Conservation (phyloP, 2,113 vertebrate species). For the Bubo blakistoni region DNA sequence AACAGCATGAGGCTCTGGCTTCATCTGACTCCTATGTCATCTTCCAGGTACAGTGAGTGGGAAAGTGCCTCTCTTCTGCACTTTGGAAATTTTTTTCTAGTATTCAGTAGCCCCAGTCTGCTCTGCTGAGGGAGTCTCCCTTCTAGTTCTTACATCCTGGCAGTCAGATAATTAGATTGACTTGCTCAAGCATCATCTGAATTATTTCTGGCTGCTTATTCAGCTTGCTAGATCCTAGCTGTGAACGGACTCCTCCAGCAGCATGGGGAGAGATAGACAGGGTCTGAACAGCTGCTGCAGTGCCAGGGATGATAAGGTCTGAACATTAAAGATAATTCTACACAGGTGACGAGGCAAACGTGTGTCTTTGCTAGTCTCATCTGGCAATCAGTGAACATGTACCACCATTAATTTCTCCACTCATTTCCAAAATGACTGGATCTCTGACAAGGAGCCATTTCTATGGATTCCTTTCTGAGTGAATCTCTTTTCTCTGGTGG, state of each 20-base stretch:
- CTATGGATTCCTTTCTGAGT: not conserved
- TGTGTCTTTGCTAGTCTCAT: not conserved
- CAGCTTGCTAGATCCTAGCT: not conserved
- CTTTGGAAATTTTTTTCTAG: not conserved
- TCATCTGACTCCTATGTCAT: not conserved
- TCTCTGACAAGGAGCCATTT: not conserved
- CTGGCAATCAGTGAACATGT: not conserved
- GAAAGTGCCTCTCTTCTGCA: not conserved
- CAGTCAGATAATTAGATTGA: not conserved
- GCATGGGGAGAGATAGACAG: not conserved
- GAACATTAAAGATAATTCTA: not conserved
- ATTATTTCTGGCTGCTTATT: not conserved
- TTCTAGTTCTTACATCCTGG: not conserved
- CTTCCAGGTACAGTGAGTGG: not conserved
- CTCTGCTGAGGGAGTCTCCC: not conserved
- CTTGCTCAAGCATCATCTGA: not conserved
- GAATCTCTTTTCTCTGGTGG: not conserved
- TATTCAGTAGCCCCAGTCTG: not conserved
- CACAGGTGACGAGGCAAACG: not conserved
- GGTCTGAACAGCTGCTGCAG: not conserved
- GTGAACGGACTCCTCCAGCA: not conserved
- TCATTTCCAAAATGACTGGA: not conserved
- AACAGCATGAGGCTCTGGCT: not conserved
- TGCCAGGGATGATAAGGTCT: not conserved
- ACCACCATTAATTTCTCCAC: not conserved